Percentiles rank a stretch among this genome's conserved stretches.
phyloP scores from a whole-genome alignment of 1,140 invertebrate genomes.

The Conus betulinus region DNA sequence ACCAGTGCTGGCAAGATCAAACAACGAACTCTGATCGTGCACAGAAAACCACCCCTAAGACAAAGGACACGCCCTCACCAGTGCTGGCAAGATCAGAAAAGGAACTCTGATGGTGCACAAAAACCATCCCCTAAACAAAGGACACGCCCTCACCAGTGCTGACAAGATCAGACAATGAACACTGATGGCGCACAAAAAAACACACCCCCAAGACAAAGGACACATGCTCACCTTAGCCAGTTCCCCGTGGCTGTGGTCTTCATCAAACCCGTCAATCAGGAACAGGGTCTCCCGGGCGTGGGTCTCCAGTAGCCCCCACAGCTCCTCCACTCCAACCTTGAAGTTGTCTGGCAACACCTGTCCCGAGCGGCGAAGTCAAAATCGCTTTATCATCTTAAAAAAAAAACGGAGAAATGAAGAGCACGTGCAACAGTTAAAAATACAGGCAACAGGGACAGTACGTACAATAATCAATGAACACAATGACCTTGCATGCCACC shows the following conservation, averaged over 20 bases:
- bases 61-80: too few relatives aligned
- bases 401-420: neutral
- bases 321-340: conserved; percentile 52
- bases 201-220: too few relatives aligned
- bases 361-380: neutral
- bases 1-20: too few relatives aligned
- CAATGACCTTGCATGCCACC: neutral
- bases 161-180: too few relatives aligned
- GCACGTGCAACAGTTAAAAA: neutral
- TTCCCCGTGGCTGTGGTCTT: conserved; percentile 40
- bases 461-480: neutral
- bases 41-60: too few relatives aligned
- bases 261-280: conserved; percentile 62
- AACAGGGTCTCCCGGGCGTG: conserved; percentile 56
- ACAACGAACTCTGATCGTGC: too few relatives aligned
- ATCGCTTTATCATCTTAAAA: neutral
- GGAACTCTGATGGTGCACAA: too few relatives aligned
- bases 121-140: too few relatives aligned
- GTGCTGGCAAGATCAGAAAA: too few relatives aligned
- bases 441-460: too few relatives aligned
- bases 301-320: conserved; percentile 58
- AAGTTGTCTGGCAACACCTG: conserved; percentile 42
- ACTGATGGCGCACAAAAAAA: too few relatives aligned
- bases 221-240: conserved; percentile 17
- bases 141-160: too few relatives aligned